A percentile compares a stretch with the other conserved stretches of the same genome.
Conservation (phyloP, 2,113 vertebrate genomes). For the Thunnus thynnus region DNA sequence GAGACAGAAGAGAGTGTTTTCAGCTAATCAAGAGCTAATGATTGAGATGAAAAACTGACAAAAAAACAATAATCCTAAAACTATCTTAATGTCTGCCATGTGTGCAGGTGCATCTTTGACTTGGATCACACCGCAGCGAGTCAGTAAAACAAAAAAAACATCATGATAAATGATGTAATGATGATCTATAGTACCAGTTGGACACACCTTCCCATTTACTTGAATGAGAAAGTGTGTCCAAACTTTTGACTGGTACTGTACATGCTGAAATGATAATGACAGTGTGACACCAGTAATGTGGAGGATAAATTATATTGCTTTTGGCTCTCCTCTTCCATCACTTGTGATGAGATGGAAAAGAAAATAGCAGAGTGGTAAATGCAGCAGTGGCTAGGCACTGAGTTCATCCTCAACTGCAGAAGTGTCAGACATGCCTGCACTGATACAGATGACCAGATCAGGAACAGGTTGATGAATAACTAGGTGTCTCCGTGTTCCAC, state of each 20-base stretch:
- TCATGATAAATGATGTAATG: neutral
- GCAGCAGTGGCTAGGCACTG: neutral
- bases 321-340: neutral
- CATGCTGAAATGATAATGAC: neutral
- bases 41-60: too few relatives aligned
- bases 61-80: neutral
- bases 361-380: neutral
- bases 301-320: slow-evolving; percentile 1
- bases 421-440: neutral
- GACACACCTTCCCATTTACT: too few relatives aligned
- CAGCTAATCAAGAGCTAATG: neutral
- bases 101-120: neutral
- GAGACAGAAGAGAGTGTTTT: neutral
- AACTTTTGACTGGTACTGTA: too few relatives aligned
- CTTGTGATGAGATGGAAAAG: neutral
- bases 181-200: neutral
- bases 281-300: neutral
- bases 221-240: too few relatives aligned
- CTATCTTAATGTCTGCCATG: neutral
- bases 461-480: neutral
- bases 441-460: neutral
- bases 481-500: neutral
- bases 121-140: neutral
- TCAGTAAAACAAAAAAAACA: neutral
- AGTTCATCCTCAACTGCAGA: slow-evolving; percentile 11